These are phyloP conservation scores for Muraenolepis orangiensis DNA, from an alignment of 2,797 vertebrate genomes.

Conservation along the genomic window DNA sequence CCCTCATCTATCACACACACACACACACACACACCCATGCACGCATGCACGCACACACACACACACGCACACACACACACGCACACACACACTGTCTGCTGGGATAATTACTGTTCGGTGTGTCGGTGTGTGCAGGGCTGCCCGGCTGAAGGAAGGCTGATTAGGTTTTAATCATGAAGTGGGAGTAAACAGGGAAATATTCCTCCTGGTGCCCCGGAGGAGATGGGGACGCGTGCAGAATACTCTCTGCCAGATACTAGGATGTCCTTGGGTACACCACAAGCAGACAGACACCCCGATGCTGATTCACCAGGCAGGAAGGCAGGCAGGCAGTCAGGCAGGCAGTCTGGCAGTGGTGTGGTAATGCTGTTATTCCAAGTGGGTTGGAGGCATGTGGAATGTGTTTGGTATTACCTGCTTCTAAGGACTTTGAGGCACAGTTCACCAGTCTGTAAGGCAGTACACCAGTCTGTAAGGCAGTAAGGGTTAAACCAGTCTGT, in stretches of 20 bases:
- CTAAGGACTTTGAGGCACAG: background rate
- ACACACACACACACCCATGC: background rate
- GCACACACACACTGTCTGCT: slow-evolving; percentile 15
- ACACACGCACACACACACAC: background rate
- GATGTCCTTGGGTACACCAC: slow-evolving; percentile 58
- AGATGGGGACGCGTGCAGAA: slow-evolving; percentile 27
- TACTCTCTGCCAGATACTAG: slow-evolving; percentile 35
- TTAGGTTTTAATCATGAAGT: slow-evolving; percentile 70
- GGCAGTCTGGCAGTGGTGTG: slow-evolving; percentile 9
- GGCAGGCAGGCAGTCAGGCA: background rate
- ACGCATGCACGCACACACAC: background rate
- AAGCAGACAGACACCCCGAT: slow-evolving; percentile 58
- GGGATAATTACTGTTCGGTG: slow-evolving; percentile 57
- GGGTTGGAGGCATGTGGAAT: slow-evolving; percentile 35
- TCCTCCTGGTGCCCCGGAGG: slow-evolving; percentile 54
- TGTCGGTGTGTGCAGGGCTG: slow-evolving; percentile 53
- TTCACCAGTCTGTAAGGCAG: too few relatives aligned
- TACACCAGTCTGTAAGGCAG: background rate
- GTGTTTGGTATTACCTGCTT: slow-evolving; percentile 19
- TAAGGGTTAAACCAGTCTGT: background rate
- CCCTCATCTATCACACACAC: background rate
- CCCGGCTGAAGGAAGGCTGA: slow-evolving; percentile 63
- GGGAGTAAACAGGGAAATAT: slow-evolving; percentile 69
- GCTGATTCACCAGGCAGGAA: slow-evolving; percentile 45
- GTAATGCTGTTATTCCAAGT: slow-evolving; percentile 50